Conservation (phyloP, 1,140 invertebrate genomes). For the Bilobella aurantiaca region DNA sequence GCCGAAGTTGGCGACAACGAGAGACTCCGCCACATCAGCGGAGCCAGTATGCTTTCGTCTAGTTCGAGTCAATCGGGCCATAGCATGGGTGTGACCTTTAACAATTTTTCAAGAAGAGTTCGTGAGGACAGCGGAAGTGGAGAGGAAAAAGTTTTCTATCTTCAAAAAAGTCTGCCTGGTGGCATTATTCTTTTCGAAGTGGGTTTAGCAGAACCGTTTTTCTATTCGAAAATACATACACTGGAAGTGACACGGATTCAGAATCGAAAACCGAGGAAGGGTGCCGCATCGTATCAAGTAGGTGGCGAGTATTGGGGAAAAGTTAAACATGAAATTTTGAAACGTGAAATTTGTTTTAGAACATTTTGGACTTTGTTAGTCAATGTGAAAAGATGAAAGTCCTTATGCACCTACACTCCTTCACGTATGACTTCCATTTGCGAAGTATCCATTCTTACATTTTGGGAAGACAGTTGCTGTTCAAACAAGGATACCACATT, state of each 20-base stretch:
- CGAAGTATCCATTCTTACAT: constrained; percentile 62
- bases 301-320: too few relatives aligned
- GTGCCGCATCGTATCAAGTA: too few relatives aligned
- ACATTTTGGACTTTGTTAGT: constrained; percentile 60
- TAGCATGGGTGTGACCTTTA: constrained; percentile 10
- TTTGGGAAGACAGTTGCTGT: constrained; percentile 49
- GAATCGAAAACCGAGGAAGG: constrained; percentile 39
- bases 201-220: constrained; percentile 61
- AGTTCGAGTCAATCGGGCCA: constrained; percentile 24
- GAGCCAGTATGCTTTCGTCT: constrained; percentile 17
- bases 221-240: constrained; percentile 58
- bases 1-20: constrained; percentile 9
- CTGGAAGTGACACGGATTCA: constrained; percentile 56
- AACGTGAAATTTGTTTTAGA: constrained; percentile 46
- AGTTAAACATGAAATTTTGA: too few relatives aligned
- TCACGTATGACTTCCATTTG: constrained; percentile 78
- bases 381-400: constrained; percentile 65
- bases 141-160: constrained; percentile 42
- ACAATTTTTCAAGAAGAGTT: constrained; percentile 8
- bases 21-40: constrained; percentile 21
- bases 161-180: constrained; percentile 57
- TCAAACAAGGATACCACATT: constrained; percentile 61
- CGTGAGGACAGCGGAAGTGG: constrained; percentile 18
- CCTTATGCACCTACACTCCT: constrained; percentile 71
- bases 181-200: constrained; percentile 60